Base-by-base conservation (phyloP, 1,140 invertebrate species). In the Delia radicum region DNA sequence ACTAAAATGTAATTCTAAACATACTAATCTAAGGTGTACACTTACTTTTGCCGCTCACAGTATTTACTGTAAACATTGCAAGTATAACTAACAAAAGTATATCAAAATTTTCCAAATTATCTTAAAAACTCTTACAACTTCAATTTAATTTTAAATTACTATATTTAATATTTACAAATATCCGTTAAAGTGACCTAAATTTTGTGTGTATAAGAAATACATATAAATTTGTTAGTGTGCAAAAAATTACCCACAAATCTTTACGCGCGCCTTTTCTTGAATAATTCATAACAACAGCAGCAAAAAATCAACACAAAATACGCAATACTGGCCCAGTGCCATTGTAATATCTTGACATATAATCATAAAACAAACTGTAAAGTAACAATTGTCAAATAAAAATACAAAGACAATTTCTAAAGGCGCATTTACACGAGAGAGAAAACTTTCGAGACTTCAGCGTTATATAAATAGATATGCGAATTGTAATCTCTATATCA, bases 291-390 rank as follows among this genome's bases (percentile, higher is more conserved):
- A 55, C 48, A 21, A 55, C 48, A 55, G n/a, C 18, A 4, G 24
- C 48, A 55, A 18, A n/a, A 24, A n/a, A 24, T 1, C 48, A 55
- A 21, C 10, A 55, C 48, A 55, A 42, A 55, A n/a, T 55, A 55
- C 48, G 48, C 48, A 55, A 55, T 55, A 55, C 48, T 55, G 48
- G 48, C 48, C 48, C 48, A 55, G 48, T 55, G 48, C 48, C 48
- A 55, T 55, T 18, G 48, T 55, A 21, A 55, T 55, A 55, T 55
- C 48, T 55, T 55, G 48, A 55, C 21, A 55, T 55, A 55, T 21
- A 55, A 55, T 55, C 48, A 55, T 55, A 55, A 55, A 55, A 55
- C 24, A 55, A 55, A 21, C 48, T 55, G 48, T 21, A 55, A 21
- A 55, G 18, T 55, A 55, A 55, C 48, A 55, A 55, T 21, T 55